Percentiles rank a stretch among this genome's conserved stretches.
phyloP scores from a whole-genome alignment of 2,113 vertebrate species.

The Baryphthengus martii region DNA sequence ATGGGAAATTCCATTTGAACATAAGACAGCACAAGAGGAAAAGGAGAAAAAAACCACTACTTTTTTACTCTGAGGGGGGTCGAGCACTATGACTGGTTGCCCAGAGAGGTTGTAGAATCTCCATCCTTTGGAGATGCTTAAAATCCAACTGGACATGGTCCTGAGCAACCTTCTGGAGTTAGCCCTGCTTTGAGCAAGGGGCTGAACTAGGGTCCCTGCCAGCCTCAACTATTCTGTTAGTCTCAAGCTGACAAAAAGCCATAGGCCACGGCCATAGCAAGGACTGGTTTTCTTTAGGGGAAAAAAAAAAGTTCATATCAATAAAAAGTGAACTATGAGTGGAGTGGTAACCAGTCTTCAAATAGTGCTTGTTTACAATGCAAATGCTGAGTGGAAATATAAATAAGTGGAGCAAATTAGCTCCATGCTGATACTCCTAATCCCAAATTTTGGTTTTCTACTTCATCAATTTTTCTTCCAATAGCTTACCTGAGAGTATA shows the following conservation, averaged over 20 bases:
- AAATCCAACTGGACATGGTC: too few species aligned
- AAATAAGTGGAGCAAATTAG: conserved; percentile 56
- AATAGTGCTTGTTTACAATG: conserved; percentile 9
- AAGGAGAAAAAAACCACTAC: not conserved
- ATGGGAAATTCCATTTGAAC: not conserved
- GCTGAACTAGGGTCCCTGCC: not conserved
- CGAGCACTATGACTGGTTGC: not conserved
- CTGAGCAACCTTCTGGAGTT: too few species aligned
- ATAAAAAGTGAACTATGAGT: not conserved
- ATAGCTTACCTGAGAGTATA: not conserved
- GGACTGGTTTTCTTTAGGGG: not conserved
- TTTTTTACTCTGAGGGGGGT: not conserved
- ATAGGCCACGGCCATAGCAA: not conserved
- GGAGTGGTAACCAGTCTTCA: not conserved
- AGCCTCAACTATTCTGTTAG: not conserved
- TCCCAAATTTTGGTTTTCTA: not conserved
- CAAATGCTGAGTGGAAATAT: conserved; percentile 59
- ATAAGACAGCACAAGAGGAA: not conserved
- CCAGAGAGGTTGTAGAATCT: not conserved
- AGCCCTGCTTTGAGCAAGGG: too few species aligned
- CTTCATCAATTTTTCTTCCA: not conserved
- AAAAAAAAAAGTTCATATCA: not conserved
- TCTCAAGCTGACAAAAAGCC: not conserved
- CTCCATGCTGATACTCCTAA: not conserved
- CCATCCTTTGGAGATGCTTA: not conserved